phyloP scores from a whole-genome alignment of 2,113 vertebrate species.

The Apodemus sylvaticus region DNA sequence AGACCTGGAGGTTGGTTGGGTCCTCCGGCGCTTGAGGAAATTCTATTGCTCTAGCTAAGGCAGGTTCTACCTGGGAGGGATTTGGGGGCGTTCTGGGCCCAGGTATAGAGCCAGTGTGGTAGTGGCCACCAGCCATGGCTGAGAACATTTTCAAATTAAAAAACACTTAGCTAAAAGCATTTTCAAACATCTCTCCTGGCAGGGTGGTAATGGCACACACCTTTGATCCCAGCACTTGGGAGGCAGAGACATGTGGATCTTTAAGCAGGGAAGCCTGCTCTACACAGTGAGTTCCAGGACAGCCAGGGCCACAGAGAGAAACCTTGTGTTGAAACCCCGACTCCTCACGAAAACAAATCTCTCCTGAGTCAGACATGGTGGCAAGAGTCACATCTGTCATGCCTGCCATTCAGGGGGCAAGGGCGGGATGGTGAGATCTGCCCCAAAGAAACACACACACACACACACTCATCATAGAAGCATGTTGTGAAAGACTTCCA shows the following conservation, averaged over 20 bases:
- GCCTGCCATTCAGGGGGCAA: background rate
- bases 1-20: background rate
- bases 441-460: background rate
- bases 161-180: slow-evolving; percentile 7
- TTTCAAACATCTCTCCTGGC: background rate
- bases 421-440: background rate
- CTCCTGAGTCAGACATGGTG: background rate
- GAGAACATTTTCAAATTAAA: background rate
- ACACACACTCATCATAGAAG: background rate
- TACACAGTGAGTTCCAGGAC: background rate
- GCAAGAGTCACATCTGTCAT: background rate
- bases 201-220: too few species aligned
- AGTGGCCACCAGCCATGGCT: background rate
- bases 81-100: background rate
- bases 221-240: background rate
- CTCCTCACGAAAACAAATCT: background rate
- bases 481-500: background rate
- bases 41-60: background rate
- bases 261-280: background rate
- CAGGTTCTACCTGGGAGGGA: background rate
- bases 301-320: background rate
- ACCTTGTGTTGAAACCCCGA: background rate
- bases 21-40: background rate
- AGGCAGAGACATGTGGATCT: background rate
- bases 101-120: background rate